Evolutionary conservation across 2,888 invertebrate genomes (phyloP), one percentile per base, ranked within the genome.

Genomic region (Nipponacmea schrenckii): DNA sequence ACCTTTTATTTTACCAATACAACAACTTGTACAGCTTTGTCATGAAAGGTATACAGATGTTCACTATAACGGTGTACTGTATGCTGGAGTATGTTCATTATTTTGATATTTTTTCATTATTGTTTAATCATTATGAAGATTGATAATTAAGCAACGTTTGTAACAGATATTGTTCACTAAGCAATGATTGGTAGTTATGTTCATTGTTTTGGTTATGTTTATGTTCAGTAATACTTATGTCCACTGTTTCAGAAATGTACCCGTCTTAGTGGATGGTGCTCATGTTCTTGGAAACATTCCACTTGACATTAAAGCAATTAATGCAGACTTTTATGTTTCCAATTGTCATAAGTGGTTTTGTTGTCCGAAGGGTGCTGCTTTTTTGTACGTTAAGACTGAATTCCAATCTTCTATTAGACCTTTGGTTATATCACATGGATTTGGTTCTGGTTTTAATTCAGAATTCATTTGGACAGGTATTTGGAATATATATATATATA

Each of bases 291-390:
- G 88, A 20, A 73, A 81, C 27, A 68, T 86, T 8, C 77, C 79
- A 15, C 69, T 87, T 20, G 73, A 84, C 62, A 70, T 87, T 26
- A 62, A 44, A 7, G 56, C 76, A 26, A 77, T 86, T n/a, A 77
- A 82, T 63, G 81, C 84, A 8, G 88, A 88, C 74, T 87, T 81
- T 75, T 88, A 88, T 74, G 80, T 85, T 0, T 83, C 86, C 10
- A 88, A 88, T 78, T 82, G 81, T 39, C 88, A 88, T 78, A 88
- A 88, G 72, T 88, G 88, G 88, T 79, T 88, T 56, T 86, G 85
- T 71, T 80, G 82, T 68, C 86, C 86, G 0, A 88, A 88, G 75
- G 88, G 88, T 17, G 78, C 81, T 67, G 88, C 86, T 2, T 82
- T 88, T 66, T 74, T 88, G 76, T 88, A 86, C 77, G 86, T 87